Evolutionary conservation across 35 echinoderm and acorn worm species (phyloP).

Genomic region (Heliocidaris tuberculata): DNA sequence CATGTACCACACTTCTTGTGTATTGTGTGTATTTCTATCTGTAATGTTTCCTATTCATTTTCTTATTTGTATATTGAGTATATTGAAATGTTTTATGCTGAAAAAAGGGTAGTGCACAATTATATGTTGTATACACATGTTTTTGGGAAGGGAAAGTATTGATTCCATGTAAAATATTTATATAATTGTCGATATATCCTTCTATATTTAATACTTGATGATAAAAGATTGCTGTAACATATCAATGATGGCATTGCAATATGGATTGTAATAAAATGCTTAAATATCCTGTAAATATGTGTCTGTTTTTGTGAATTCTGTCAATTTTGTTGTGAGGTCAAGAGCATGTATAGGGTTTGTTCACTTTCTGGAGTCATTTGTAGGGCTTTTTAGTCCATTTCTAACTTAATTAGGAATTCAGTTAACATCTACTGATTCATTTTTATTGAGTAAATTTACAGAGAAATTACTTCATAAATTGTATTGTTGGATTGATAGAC

Average conservation of each 20-base stretch:
- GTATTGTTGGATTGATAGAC: too few relatives aligned
- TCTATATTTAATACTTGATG: background rate
- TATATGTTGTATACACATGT: background rate
- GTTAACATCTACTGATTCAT: too few relatives aligned
- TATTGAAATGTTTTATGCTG: background rate
- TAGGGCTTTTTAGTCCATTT: too few relatives aligned
- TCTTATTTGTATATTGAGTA: constrained; percentile 2
- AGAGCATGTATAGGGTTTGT: background rate
- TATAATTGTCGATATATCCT: background rate
- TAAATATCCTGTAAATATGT: background rate
- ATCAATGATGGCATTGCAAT: background rate
- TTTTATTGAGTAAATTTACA: too few relatives aligned
- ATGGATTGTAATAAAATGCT: constrained; percentile 12
- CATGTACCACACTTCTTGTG: background rate
- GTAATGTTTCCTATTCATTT: background rate
- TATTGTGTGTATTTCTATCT: background rate
- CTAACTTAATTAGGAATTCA: too few relatives aligned
- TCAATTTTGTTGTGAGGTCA: background rate
- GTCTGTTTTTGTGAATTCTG: background rate
- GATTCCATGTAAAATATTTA: background rate
- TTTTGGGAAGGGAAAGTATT: background rate
- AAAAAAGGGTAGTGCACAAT: background rate
- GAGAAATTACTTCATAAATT: too few relatives aligned
- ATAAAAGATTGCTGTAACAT: background rate
- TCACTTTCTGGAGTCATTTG: too few relatives aligned